phyloP scores from a whole-genome alignment of 2,113 vertebrate genomes.

The Promerops cafer region DNA sequence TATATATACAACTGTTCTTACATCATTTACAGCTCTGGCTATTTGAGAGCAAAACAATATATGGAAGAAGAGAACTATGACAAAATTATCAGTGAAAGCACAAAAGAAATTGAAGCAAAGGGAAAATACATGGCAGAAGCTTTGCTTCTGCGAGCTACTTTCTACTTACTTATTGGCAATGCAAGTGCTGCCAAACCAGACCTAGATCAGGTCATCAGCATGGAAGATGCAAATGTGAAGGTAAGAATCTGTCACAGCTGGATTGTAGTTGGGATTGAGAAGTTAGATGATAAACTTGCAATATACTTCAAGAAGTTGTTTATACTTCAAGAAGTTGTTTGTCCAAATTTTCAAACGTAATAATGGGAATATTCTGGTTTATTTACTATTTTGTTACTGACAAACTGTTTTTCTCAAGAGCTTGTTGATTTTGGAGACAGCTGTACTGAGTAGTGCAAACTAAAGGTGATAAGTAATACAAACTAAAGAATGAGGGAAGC shows the following conservation, averaged over 20 bases:
- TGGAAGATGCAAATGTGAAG: slow-evolving; percentile 93
- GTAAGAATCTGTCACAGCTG: slow-evolving; percentile 59
- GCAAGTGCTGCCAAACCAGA: slow-evolving; percentile 91
- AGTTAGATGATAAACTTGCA: background rate
- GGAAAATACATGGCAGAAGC: slow-evolving; percentile 92
- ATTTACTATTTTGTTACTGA: background rate
- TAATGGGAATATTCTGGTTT: background rate
- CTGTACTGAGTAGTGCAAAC: background rate
- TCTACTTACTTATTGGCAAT: slow-evolving; percentile 96
- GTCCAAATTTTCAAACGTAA: background rate
- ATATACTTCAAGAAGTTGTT: background rate
- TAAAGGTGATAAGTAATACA: background rate
- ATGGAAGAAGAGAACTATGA: slow-evolving; percentile 99
- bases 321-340: background rate
- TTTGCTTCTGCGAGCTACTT: slow-evolving; percentile 91
- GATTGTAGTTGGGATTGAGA: background rate
- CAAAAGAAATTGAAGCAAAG: slow-evolving; percentile 91
- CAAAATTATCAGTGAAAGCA: slow-evolving; percentile 98
- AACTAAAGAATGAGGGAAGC: background rate
- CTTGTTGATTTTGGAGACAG: background rate
- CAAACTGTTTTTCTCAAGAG: background rate
- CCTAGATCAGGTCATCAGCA: slow-evolving; percentile 91
- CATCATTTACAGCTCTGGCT: slow-evolving; percentile 83
- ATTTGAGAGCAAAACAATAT: slow-evolving; percentile 96
- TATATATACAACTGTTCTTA: background rate